Base-by-base conservation (phyloP, 2,113 vertebrate species). In the Malurus cyaneus region DNA sequence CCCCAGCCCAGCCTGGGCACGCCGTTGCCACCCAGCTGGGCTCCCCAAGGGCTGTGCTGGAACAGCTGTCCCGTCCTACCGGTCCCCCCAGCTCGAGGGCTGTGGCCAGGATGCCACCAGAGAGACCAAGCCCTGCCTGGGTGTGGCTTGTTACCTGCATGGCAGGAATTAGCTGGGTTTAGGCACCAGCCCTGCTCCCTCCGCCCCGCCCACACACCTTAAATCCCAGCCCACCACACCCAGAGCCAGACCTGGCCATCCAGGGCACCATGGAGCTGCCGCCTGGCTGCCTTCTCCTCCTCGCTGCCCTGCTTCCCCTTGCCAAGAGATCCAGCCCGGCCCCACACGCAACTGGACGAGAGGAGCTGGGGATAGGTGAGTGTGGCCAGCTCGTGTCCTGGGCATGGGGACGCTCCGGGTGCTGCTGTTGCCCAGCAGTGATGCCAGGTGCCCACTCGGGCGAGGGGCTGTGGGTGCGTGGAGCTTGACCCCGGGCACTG, bases 221-320 rank as follows among this genome's bases (percentile, higher is more conserved):
- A 95, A 94, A 96, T 93, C 94, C 77, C 91, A 76, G 56, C 91
- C 79, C 21, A 12, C 79, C 47, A 36, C 80, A 3, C 88, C 67
- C 42, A 0, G 6, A 46, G 36, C 80, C 57, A 93, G 88, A 92
- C 39, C 64, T 0, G 3, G 50, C 80, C 41, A 29, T 74, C 39
- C 62, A 69, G 59, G 64, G 42, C 88, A 88, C 86, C 88, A 96
- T 96, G 96, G 88, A 86, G 71, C 92, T 96, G 67, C 76, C 16
- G 3, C 47, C 67, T 1, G 34, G 72, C 49, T 0, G 5, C 46
- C 39, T 64, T n/a, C 62, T 95, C 65, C 57, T 94, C 29, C 56
- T 93, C 2, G 9, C 74, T n/a, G 86, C 82, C 7, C 53, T 89
- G 49, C 69, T 95, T 3, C 80, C 84, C n/a, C 28, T 79, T 5